phyloP scores from a whole-genome alignment of 2,113 vertebrate genomes.

The Ornithorhynchus anatinus region DNA sequence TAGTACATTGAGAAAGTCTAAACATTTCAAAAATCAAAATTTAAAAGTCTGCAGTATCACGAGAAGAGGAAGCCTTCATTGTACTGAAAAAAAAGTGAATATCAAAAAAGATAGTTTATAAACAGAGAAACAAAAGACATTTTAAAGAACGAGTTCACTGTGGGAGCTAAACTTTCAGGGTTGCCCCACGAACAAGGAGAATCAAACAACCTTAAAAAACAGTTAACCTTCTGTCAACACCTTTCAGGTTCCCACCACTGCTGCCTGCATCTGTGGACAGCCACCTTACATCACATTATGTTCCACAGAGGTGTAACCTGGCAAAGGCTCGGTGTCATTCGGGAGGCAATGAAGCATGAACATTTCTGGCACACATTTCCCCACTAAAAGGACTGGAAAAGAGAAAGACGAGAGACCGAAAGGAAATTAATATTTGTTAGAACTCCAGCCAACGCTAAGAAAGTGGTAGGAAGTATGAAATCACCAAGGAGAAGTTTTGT shows the following conservation, averaged over 20 bases:
- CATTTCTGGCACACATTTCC: not conserved
- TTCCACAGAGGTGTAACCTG: fast-evolving
- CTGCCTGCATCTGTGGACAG: fast-evolving
- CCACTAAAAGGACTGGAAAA: not conserved
- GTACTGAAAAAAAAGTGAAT: not conserved
- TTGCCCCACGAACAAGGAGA: not conserved
- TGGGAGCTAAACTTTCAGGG: not conserved
- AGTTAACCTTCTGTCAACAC: not conserved
- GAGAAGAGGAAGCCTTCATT: not conserved
- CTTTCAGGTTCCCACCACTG: not conserved
- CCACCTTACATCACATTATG: not conserved
- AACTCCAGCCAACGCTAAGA: not conserved
- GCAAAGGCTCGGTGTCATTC: not conserved
- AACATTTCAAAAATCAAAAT: not conserved
- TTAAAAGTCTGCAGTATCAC: not conserved
- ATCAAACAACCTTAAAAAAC: not conserved
- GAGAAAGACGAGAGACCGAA: not conserved
- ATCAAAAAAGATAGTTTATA: not conserved
- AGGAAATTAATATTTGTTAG: not conserved
- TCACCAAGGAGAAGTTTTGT: not conserved
- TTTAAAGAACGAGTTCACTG: not conserved
- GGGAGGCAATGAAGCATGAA: not conserved
- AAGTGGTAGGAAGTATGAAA: conserved; percentile 2
- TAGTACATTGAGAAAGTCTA: too few species aligned
- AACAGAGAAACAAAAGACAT: not conserved